A percentile compares a stretch with the other conserved stretches of the same genome.
These are phyloP conservation scores for Baccha elongata DNA, from an alignment of 2,888 invertebrate species.

Conservation along the genomic window DNA sequence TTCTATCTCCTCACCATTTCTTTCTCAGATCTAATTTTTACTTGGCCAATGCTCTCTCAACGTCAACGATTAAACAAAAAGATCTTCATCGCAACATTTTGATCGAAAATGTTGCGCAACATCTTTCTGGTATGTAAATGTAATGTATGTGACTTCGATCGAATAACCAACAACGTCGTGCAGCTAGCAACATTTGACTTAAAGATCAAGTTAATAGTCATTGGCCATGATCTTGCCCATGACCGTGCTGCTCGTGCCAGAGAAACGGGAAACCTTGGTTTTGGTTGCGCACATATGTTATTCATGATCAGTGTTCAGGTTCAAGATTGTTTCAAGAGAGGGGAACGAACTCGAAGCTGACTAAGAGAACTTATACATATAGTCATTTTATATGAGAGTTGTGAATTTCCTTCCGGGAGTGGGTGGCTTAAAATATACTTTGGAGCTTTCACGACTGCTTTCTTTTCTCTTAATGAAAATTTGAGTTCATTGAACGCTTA, in stretches of 20 bases:
- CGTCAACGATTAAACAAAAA: background rate
- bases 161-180: conserved; percentile 41
- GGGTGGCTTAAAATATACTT: conserved; percentile 47
- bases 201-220: conserved; percentile 58
- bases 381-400: background rate
- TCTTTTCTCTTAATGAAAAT: conserved; percentile 57
- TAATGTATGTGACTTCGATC: conserved; percentile 26
- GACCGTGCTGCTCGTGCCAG: conserved; percentile 51
- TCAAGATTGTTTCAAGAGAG: conserved; percentile 56
- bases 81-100: conserved; percentile 26
- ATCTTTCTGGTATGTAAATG: conserved; percentile 44
- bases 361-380: conserved; percentile 39
- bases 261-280: conserved; percentile 49
- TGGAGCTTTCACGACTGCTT: conserved; percentile 57
- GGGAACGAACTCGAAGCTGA: conserved; percentile 62
- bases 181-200: conserved; percentile 25
- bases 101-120: conserved; percentile 53
- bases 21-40: conserved; percentile 51
- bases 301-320: conserved; percentile 59
- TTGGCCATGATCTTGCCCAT: conserved; percentile 72
- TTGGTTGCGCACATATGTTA: conserved; percentile 49
- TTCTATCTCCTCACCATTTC: conserved; percentile 66
- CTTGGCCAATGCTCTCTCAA: conserved; percentile 50
- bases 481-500: conserved; percentile 67
- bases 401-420: conserved; percentile 63